Base-by-base conservation (phyloP, 2,797 vertebrate species). In the Sebastes baramenuke region DNA sequence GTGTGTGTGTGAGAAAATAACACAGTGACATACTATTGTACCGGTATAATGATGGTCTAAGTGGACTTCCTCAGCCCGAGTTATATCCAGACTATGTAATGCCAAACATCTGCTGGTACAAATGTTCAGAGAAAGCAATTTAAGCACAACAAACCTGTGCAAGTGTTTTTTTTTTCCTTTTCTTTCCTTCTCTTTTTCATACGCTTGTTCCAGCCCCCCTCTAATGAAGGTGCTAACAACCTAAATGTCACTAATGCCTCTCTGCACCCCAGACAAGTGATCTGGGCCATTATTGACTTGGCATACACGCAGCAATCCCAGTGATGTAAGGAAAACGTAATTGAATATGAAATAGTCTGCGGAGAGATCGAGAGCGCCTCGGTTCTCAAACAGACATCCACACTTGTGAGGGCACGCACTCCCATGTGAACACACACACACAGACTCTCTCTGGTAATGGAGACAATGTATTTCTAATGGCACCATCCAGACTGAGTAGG, bases 391-490 rank as follows among this genome's bases (percentile, higher is more conserved):
- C 79, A 87, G 86, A 89, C 82, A 87, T 66, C 72, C 75, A 73
- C 52, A 72, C 55, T 74, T 65, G 67, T 56, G 56, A 82, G 72
- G 71, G 34, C 78, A 71, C 5, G 16, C 72, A 60, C 77, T 77
- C 38, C 3, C 49, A 42, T 52, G 60, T 16, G 36, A 38, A 29
- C 20, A 61, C 74, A 22, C 72, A 42, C 49, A 71, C 75, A 38
- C 27, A 60, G n/a, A 72, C 75, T 18, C 75, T n/a, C 74, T 69
- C 27, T 69, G 74, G 78, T 92, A 93, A 94, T 92, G 90, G 81
- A 91, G 88, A 86, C 85, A 80, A 87, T 88, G 89, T 86, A 91
- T 88, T 94, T 93, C 89, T 86, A 93, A 92, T 91, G 89, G 87
- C 87, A 92, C 82, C 85, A 83, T 82, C 84, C 89, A 88, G 89